Evolutionary conservation across 2,113 vertebrate genomes (phyloP).

Genomic region (Himantopus leucocephalus): DNA sequence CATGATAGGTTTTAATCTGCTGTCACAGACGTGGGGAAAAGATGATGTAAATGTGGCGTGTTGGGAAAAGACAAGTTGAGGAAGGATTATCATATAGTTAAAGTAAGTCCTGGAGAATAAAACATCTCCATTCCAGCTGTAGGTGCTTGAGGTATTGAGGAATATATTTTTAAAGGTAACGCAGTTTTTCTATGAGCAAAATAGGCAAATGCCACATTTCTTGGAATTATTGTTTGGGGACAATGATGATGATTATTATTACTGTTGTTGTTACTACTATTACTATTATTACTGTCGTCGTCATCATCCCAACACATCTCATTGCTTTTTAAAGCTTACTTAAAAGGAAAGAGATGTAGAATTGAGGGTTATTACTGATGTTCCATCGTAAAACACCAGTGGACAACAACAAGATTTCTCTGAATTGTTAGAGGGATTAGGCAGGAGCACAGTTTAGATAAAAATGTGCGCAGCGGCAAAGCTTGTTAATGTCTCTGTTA

Average conservation of each 20-base stretch:
- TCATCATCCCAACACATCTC: not conserved
- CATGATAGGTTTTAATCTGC: not conserved
- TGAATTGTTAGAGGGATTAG: not conserved
- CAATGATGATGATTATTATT: too few relatives aligned
- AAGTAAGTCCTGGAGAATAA: not conserved
- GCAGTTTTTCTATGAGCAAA: not conserved
- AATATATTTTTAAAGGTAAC: not conserved
- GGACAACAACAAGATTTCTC: not conserved
- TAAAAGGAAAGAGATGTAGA: not conserved
- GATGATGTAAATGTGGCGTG: not conserved
- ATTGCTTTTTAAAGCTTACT: not conserved
- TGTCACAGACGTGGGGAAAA: not conserved
- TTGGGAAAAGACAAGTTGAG: not conserved
- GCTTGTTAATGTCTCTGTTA: not conserved
- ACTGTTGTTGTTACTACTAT: too few relatives aligned
- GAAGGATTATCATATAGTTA: not conserved
- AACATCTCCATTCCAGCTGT: not conserved
- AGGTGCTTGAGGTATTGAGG: not conserved
- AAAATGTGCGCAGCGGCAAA: not conserved
- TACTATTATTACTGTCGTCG: too few relatives aligned
- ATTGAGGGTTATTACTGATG: not conserved
- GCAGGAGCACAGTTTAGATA: not conserved
- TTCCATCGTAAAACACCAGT: not conserved
- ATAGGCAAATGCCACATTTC: not conserved
- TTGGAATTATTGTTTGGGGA: not conserved